Evolutionary conservation across 2,113 vertebrate species (phyloP).

Genomic region (Phalacrocorax brasilianus): DNA sequence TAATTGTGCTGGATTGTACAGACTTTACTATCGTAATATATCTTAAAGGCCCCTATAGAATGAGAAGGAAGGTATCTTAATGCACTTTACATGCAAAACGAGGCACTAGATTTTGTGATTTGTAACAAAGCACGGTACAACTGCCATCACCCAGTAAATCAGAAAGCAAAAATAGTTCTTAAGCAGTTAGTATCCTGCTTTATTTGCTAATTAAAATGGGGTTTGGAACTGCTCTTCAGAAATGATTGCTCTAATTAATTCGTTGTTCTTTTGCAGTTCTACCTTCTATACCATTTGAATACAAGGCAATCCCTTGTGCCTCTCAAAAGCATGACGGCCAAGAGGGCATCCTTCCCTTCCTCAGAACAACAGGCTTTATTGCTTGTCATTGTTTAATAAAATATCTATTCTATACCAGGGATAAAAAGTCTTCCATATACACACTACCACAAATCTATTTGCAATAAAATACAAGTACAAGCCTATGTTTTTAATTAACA

Average conservation of each 20-base stretch:
- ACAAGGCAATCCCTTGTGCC: background rate
- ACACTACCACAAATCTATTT: conserved; percentile 19
- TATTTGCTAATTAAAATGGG: conserved; percentile 64
- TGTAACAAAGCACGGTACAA: background rate
- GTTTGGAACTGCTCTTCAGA: conserved; percentile 35
- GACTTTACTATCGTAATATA: conserved; percentile 2
- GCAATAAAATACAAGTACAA: conserved; percentile 39
- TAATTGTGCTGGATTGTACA: conserved; percentile 11
- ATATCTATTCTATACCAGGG: background rate
- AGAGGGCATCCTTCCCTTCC: background rate
- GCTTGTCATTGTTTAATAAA: conserved; percentile 15
- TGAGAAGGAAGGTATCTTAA: conserved; percentile 16
- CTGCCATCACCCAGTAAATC: conserved; percentile 34
- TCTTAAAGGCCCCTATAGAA: conserved; percentile 43
- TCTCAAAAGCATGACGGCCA: background rate
- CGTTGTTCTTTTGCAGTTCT: conserved; percentile 22
- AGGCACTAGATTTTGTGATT: conserved; percentile 51
- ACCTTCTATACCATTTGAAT: background rate
- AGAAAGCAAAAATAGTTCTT: conserved; percentile 52
- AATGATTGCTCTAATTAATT: conserved; percentile 66
- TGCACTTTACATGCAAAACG: conserved; percentile 22
- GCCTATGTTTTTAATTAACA: conserved; percentile 66
- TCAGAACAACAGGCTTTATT: background rate
- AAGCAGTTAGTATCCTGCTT: conserved; percentile 47
- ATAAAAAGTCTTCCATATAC: background rate